These are phyloP conservation scores for Holacanthella duospinosa DNA, from an alignment of 2,888 invertebrate species.

Conservation along the genomic window DNA sequence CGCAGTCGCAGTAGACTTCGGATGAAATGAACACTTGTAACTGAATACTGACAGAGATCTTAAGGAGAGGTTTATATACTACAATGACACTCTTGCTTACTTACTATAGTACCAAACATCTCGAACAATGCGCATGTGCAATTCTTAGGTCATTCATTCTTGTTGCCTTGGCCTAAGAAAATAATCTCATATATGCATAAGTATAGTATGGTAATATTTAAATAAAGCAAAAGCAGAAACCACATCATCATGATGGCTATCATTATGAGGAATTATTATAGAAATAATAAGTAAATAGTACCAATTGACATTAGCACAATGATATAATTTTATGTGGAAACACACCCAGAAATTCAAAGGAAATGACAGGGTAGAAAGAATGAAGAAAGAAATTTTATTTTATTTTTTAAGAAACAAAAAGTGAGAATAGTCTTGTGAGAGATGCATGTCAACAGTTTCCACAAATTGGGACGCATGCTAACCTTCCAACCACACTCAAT, in stretches of 20 bases:
- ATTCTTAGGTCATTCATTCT: background rate
- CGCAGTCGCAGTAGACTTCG: background rate
- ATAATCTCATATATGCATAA: conserved; percentile 9
- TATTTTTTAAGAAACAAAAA: too few relatives aligned
- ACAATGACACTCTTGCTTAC: background rate
- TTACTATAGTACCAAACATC: background rate
- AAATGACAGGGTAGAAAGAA: background rate
- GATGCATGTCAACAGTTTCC: background rate
- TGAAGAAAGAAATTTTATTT: background rate
- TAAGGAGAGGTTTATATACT: background rate
- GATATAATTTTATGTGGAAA: background rate
- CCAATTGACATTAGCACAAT: background rate
- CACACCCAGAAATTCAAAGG: background rate
- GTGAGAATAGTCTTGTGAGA: background rate
- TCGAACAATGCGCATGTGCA: background rate
- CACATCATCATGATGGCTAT: background rate
- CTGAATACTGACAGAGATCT: background rate
- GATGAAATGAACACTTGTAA: background rate
- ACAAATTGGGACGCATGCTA: background rate
- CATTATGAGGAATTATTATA: background rate
- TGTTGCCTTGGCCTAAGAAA: background rate
- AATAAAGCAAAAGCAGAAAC: background rate
- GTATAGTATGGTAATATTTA: background rate
- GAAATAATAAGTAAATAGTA: background rate
- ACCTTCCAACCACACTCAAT: background rate